Evolutionary conservation across 2,797 vertebrate genomes (phyloP).

Genomic region (Pagetopsis macropterus): DNA sequence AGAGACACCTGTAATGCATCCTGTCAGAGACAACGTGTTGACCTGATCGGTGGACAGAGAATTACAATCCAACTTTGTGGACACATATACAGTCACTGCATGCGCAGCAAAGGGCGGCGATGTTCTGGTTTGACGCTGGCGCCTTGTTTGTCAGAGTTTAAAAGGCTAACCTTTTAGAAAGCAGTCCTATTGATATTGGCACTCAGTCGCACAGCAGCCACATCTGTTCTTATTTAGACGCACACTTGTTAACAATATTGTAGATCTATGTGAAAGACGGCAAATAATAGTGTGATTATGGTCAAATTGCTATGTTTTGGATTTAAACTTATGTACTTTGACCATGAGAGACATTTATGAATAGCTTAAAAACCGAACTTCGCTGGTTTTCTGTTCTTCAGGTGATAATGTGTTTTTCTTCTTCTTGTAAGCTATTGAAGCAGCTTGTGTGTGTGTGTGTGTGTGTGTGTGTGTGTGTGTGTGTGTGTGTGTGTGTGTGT

Average conservation of each 20-base stretch:
- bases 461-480: no score
- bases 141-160: conserved; percentile 27
- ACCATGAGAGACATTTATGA: neutral
- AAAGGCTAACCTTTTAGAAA: conserved; percentile 29
- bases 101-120: neutral
- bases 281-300: conserved; percentile 1
- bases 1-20: neutral
- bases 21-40: neutral
- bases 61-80: neutral
- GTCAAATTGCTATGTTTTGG: neutral
- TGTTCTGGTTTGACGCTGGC: conserved; percentile 5
- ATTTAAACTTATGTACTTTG: neutral
- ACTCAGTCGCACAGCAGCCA: conserved; percentile 6
- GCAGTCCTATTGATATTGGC: conserved; percentile 20
- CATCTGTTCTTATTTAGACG: conserved; percentile 37
- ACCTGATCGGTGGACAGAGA: neutral
- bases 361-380: neutral
- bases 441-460: neutral
- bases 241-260: conserved; percentile 18
- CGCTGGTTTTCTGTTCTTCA: neutral
- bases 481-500: neutral
- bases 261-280: conserved; percentile 8
- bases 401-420: conserved; percentile 46
- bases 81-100: neutral
- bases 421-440: conserved; percentile 32